Evolutionary conservation across 2,797 vertebrate genomes (phyloP), one percentile per base, ranked within the genome.

Genomic region (Phoeniculus purpureus): DNA sequence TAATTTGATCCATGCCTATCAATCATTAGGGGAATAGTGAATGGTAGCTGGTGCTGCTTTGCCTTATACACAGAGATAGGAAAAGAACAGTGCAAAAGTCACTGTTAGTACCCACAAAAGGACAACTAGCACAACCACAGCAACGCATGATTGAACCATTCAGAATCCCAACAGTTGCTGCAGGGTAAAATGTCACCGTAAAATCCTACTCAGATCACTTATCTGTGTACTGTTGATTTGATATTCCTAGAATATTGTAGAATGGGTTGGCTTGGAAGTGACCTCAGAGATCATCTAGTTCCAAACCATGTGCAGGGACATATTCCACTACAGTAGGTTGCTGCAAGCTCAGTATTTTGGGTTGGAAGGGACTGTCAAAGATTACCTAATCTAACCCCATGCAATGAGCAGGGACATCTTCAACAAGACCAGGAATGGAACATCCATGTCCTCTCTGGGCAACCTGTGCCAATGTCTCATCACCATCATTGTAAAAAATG

Each of bases 51-150:
- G 8, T 56, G 34, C 66, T 81, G 54, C 59, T 40, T 67, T 54
- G 43, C 12, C 29, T 26, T 50, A 80, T 8, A 59, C 8, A 40
- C 3, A n/a, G 19, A 79, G 15, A n/a, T 3, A 9, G 48, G 17
- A 68, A 81, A 60, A 7, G 18, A 59, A 71, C 43, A 61, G 48
- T 60, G 22, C 14, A 47, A 7, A 55, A 58, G 20, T 52, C n/a
- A 19, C 2, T 0, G 47, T 61, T 79, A 51, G 18, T 55, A 25
- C 26, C 47, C 27, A 31, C 1, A 1, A 3, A 27, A 32, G 25
- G 22, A 43, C 17, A 62, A 32, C 17, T n/a, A 66, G 45, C 10
- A 23, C 72, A 62, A 10, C 23, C 8, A 9, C 3, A 12, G 40
- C 43, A 32, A 13, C 10, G 22, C 34, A 68, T 12, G 40, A 34